phyloP scores from a whole-genome alignment of 2,113 vertebrate genomes.

The Regulus satrapa region DNA sequence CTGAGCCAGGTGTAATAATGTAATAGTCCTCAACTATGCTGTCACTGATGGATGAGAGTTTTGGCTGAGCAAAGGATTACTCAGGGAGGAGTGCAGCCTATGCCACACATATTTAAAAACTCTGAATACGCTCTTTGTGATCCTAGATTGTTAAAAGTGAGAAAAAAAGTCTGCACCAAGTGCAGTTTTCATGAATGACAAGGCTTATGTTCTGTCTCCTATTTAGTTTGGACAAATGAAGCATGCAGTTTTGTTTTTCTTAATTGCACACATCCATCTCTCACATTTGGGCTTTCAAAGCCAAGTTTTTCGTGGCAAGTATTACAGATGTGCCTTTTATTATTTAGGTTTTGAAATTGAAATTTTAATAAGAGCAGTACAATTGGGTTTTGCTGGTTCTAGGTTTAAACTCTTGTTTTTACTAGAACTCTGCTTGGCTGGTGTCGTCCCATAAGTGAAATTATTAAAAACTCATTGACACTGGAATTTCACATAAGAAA shows the following conservation, averaged over 20 bases:
- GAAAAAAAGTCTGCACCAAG: not conserved
- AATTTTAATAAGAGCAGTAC: not conserved
- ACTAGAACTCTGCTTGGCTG: not conserved
- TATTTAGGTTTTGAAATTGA: not conserved
- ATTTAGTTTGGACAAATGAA: constrained; percentile 6
- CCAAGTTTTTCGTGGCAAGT: not conserved
- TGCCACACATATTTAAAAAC: not conserved
- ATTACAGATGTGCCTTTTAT: not conserved
- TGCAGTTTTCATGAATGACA: constrained; percentile 22
- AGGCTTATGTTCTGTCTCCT: not conserved
- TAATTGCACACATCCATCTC: not conserved
- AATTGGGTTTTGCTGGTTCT: not conserved
- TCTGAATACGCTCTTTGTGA: constrained; percentile 38
- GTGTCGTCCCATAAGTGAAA: not conserved
- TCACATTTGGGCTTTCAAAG: not conserved
- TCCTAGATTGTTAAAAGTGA: not conserved
- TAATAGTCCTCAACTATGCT: not conserved
- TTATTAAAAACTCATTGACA: not conserved
- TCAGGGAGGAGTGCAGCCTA: not conserved
- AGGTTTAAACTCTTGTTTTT: not conserved
- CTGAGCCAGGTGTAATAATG: not conserved
- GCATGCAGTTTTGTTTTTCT: not conserved
- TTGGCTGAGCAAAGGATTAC: not conserved
- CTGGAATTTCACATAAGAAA: not conserved
- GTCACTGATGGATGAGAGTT: not conserved